These are phyloP conservation scores for Ptilodon capucinus DNA, from an alignment of 2,888 invertebrate species.

Conservation along the genomic window DNA sequence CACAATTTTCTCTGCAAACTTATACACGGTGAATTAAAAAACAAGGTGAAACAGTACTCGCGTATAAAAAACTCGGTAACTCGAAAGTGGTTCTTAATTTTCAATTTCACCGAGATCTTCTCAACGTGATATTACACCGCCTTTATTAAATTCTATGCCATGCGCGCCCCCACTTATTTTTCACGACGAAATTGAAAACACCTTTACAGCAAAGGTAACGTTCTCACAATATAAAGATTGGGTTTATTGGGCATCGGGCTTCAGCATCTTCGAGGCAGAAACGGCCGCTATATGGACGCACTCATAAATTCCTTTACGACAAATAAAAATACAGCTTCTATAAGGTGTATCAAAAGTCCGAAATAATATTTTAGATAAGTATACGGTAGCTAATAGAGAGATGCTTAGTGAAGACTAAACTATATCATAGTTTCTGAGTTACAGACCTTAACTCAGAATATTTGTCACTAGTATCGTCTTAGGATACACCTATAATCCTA, in stretches of 20 bases:
- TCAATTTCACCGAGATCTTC: constrained; percentile 59
- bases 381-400: too few relatives aligned
- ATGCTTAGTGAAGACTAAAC: too few relatives aligned
- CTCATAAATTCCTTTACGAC: constrained; percentile 76
- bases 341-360: too few relatives aligned
- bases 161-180: constrained; percentile 55
- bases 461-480: too few relatives aligned
- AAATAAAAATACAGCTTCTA: constrained; percentile 67
- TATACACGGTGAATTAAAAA: constrained; percentile 18
- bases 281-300: constrained; percentile 44
- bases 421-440: too few relatives aligned
- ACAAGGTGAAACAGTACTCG: constrained; percentile 33
- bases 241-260: constrained; percentile 64
- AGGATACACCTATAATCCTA: too few relatives aligned
- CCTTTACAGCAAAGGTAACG: constrained; percentile 55
- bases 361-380: too few relatives aligned
- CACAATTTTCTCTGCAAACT: not conserved
- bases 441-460: too few relatives aligned
- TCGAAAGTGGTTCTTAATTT: constrained; percentile 60
- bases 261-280: constrained; percentile 53
- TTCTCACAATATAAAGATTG: constrained; percentile 72
- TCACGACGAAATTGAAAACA: constrained; percentile 73
- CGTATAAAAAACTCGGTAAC: constrained; percentile 34
- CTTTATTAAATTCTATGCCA: constrained; percentile 66
- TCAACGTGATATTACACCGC: constrained; percentile 54